Conservation (phyloP, 1,140 invertebrate species). For the Drosophila nebulosa region DNA sequence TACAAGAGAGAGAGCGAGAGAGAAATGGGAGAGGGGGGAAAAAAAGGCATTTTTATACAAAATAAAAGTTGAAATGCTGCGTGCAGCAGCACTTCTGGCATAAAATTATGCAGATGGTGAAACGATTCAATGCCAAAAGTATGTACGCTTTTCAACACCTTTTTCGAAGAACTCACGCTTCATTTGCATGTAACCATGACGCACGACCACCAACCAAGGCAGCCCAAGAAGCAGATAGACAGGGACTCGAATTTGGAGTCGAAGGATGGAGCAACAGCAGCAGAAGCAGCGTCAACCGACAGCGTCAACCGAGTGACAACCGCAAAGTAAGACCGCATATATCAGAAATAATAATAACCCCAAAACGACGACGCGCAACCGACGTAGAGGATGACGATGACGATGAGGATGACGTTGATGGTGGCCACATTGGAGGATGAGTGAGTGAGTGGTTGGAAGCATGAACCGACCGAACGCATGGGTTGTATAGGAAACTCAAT, state of each 20-base stretch:
- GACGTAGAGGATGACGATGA: conserved; percentile 11
- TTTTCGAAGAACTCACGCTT: conserved; percentile 71
- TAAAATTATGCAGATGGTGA: conserved; percentile 71
- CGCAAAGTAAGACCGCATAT: conserved; percentile 77
- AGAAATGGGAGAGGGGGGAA: background rate
- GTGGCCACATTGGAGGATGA: background rate
- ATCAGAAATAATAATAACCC: conserved; percentile 77
- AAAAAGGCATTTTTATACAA: conserved; percentile 12
- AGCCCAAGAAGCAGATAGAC: conserved; percentile 17
- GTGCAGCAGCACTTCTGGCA: conserved; percentile 43
- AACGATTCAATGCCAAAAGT: conserved; percentile 52
- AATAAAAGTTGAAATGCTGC: conserved; percentile 56
- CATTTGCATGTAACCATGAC: conserved; percentile 74
- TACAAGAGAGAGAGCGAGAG: conserved; percentile 15
- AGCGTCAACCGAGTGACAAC: conserved; percentile 58
- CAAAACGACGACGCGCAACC: background rate
- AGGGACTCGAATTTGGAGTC: conserved; percentile 43
- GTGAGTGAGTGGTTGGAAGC: no score
- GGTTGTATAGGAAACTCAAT: conserved; percentile 24
- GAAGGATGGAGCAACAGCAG: conserved; percentile 22
- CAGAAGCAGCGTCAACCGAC: background rate
- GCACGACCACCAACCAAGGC: conserved; percentile 14
- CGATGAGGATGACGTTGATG: conserved; percentile 13
- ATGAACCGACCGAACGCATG: no score
- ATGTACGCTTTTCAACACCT: conserved; percentile 64